Conservation (phyloP, 2,888 invertebrate species). For the Apodemia mormo region DNA sequence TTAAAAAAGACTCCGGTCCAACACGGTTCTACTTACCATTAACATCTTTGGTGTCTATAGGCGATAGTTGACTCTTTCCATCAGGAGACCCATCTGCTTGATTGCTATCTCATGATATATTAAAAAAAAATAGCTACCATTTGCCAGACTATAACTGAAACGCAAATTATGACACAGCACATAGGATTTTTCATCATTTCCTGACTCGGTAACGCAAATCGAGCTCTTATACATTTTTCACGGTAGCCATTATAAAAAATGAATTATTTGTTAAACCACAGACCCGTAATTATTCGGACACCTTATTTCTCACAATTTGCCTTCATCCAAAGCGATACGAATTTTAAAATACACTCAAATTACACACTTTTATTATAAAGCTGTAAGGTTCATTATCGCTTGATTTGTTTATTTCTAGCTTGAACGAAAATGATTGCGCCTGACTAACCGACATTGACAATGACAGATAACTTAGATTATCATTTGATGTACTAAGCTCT, state of each 20-base stretch:
- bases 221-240: slow-evolving; percentile 62
- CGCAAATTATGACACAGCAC: neutral
- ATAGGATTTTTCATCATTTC: slow-evolving; percentile 13
- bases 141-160: neutral
- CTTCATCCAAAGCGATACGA: slow-evolving; percentile 30
- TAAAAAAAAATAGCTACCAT: neutral
- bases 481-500: slow-evolving; percentile 24
- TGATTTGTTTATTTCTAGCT: slow-evolving; percentile 5
- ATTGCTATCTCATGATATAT: too few species aligned
- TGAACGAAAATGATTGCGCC: slow-evolving; percentile 36
- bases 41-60: too few species aligned
- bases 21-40: too few species aligned
- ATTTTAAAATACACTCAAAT: slow-evolving; percentile 33
- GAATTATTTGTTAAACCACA: slow-evolving; percentile 64
- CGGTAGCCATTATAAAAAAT: slow-evolving; percentile 59
- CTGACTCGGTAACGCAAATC: slow-evolving; percentile 19
- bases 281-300: slow-evolving; percentile 60
- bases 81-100: too few species aligned
- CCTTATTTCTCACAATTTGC: slow-evolving; percentile 68
- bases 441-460: slow-evolving; percentile 51
- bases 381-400: slow-evolving; percentile 14
- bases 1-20: too few species aligned
- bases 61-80: too few species aligned
- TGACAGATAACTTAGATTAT: slow-evolving; percentile 59
- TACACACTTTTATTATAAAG: slow-evolving; percentile 22